Conservation (phyloP, 1,140 invertebrate species). For the Bombus confusus region DNA sequence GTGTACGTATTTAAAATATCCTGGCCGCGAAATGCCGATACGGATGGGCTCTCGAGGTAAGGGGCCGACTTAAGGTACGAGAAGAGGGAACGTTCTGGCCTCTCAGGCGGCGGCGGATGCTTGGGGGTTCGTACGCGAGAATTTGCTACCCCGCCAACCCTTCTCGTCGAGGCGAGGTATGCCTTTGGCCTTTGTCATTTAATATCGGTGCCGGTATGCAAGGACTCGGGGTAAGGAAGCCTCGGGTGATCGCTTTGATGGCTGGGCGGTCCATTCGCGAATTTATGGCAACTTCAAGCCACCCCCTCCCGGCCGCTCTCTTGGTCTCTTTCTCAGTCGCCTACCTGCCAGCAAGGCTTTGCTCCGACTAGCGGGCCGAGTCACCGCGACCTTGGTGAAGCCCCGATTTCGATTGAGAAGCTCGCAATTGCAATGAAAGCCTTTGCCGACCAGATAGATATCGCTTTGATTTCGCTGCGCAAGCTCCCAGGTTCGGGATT, state of each 20-base stretch:
- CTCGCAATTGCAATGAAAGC: slow-evolving; percentile 30
- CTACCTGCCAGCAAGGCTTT: slow-evolving; percentile 13
- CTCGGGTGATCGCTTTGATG: slow-evolving; percentile 82
- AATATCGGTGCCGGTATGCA: slow-evolving; percentile 82
- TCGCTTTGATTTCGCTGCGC: background rate
- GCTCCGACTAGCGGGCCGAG: background rate
- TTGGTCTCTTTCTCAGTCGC: slow-evolving; percentile 51
- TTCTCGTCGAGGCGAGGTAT: slow-evolving; percentile 76
- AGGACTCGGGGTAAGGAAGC: slow-evolving; percentile 78
- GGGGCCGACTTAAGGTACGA: slow-evolving; percentile 63
- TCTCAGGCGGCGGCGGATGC: slow-evolving; percentile 72
- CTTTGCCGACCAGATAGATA: background rate
- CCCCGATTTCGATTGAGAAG: slow-evolving; percentile 52
- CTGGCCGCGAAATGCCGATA: slow-evolving; percentile 80
- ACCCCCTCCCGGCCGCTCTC: background rate
- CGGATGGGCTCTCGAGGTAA: slow-evolving; percentile 64
- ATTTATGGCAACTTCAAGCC: slow-evolving; percentile 74
- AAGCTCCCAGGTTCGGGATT: background rate
- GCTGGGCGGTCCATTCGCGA: slow-evolving; percentile 78
- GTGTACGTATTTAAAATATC: slow-evolving; percentile 79
- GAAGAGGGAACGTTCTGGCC: slow-evolving; percentile 58
- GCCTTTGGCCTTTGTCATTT: slow-evolving; percentile 83
- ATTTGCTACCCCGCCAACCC: slow-evolving; percentile 76
- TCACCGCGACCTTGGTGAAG: slow-evolving; percentile 33
- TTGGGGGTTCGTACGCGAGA: slow-evolving; percentile 78